Conservation (phyloP, 2,888 invertebrate genomes). For the Dusona sp. region DNA sequence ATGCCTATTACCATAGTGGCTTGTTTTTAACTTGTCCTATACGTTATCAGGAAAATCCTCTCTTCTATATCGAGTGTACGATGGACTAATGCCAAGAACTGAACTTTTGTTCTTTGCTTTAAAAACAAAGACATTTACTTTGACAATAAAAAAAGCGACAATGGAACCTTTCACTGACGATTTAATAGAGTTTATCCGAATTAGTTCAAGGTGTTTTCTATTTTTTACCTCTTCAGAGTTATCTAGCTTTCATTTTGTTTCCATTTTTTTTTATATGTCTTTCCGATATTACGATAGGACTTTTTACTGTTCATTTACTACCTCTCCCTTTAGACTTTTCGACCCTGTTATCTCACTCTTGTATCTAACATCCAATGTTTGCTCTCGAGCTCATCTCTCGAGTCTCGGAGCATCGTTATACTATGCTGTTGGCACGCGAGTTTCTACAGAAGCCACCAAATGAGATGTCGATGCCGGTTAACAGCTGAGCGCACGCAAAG, state of each 20-base stretch:
- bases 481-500: conserved; percentile 59
- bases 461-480: conserved; percentile 65
- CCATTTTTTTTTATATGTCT: background rate
- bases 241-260: background rate
- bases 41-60: conserved; percentile 21
- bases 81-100: conserved; percentile 24
- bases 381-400: conserved; percentile 48
- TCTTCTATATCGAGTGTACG: background rate
- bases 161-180: background rate
- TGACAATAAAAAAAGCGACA: background rate
- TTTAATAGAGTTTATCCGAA: background rate
- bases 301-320: background rate
- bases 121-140: conserved; percentile 31
- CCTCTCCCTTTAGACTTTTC: conserved; percentile 23
- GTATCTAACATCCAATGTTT: conserved; percentile 49
- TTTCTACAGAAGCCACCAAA: conserved; percentile 48
- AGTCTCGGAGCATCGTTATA: conserved; percentile 17
- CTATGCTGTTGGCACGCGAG: conserved; percentile 51
- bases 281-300: background rate
- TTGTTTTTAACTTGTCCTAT: conserved; percentile 39
- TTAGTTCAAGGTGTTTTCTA: conserved; percentile 9
- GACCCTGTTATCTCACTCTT: conserved; percentile 27
- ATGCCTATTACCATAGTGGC: conserved; percentile 51
- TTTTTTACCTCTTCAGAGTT: background rate
- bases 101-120: conserved; percentile 1